Evolutionary conservation across 1,140 invertebrate species (phyloP), one percentile per base, ranked within the genome.

Genomic region (Hesperophylax magnus): DNA sequence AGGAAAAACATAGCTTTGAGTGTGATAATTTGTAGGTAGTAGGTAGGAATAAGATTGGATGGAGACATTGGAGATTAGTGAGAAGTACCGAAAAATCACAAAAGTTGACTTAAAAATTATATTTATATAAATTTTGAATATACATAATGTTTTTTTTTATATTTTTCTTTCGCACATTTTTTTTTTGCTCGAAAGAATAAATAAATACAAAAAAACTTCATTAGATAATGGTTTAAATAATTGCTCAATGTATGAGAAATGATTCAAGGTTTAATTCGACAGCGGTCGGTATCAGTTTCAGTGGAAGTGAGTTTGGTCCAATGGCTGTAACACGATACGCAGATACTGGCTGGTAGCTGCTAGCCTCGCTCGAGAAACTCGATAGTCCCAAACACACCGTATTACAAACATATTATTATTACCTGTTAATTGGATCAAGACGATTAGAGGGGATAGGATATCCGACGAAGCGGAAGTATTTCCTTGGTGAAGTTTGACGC

Each of bases 341-440:
- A 20, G 27, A 34, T 17, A 39, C 65, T 20, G 31, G 65, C 24
- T 67, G 24, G 14, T 34, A n/a, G n/a, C 27, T 47, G 65, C 24
- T 34, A 20, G 58, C 9, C n/a, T 61, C 18, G 24, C 75, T 47
- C 60, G 56, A 18, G 75, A 20, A 27, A 78, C 34, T 27, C 67
- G 67, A 79, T 79, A 72, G 53, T 52, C 78, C 47, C 60, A 79
- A 79, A 79, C 69, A 60, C 58, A 53, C 53, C 52, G 18, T 65
- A 17, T 39, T 17, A 39, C 9, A 15, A 9, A n/a, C 63, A 0
- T 69, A 27, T 11, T 52, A 47, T 9, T 72, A 14, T 31, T 79
- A 22, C 34, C 34, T 47, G 78, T 72, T 79, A 79, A 79, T 79
- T 79, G 78, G 78, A 79, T 79, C 78, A 69, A 39, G 39, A 74